Evolutionary conservation across 1,140 invertebrate species (phyloP).

Genomic region (Platorchestia sp.): DNA sequence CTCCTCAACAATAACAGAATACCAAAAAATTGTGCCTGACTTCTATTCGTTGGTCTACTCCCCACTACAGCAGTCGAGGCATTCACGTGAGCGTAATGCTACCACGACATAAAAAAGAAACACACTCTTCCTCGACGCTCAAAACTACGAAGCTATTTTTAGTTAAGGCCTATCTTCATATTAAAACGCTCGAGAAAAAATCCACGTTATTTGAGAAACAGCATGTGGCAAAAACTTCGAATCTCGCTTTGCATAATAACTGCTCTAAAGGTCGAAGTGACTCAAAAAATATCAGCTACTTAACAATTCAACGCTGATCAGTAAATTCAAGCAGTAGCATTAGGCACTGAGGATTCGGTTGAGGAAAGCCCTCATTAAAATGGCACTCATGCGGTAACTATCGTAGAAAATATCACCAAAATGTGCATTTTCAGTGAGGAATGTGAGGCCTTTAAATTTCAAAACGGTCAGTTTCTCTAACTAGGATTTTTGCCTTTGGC

Average conservation of each 20-base stretch:
- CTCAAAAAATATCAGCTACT: not conserved
- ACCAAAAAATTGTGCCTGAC: not conserved
- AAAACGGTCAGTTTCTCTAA: not conserved
- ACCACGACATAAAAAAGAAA: not conserved
- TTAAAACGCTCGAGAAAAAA: not conserved
- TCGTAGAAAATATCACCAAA: not conserved
- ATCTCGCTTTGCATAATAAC: not conserved
- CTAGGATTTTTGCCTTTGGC: not conserved
- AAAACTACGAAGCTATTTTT: not conserved
- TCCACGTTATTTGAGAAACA: not conserved
- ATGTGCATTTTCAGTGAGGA: not conserved
- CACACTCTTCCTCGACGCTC: not conserved
- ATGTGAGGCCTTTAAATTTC: not conserved
- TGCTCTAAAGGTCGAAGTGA: not conserved
- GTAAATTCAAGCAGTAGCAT: not conserved
- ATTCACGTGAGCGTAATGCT: not conserved
- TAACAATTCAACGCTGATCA: not conserved
- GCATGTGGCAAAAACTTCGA: not conserved
- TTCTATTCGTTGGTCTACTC: not conserved
- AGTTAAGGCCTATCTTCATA: not conserved
- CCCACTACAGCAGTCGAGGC: not conserved
- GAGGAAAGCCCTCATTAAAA: not conserved
- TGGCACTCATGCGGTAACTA: not conserved
- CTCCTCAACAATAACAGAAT: not conserved
- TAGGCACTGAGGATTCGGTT: not conserved